These are phyloP conservation scores for Enteromius argenteus DNA, from an alignment of 2,797 vertebrate species.

Conservation along the genomic window DNA sequence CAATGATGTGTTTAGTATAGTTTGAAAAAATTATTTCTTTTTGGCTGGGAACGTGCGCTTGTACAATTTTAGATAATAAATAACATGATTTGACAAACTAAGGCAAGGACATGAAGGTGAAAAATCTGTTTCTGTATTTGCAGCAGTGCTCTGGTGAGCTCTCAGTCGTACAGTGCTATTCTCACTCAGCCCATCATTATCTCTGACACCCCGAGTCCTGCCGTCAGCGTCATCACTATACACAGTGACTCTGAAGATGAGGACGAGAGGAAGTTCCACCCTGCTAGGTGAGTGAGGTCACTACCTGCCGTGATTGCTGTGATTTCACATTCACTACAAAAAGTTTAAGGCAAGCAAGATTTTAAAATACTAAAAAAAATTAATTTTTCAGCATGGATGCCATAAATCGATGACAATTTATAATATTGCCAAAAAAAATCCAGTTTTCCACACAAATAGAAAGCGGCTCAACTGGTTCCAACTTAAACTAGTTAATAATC, in stretches of 20 bases:
- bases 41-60: background rate
- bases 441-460: background rate
- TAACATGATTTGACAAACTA: background rate
- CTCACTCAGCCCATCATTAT: conserved; percentile 94
- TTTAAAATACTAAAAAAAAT: no score
- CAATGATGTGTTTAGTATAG: background rate
- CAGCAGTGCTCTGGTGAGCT: conserved; percentile 79
- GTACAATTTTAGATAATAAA: background rate
- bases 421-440: background rate
- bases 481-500: background rate
- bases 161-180: conserved; percentile 78
- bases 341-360: background rate
- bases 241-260: conserved; percentile 98
- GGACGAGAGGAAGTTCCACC: conserved; percentile 95
- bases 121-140: conserved; percentile 57
- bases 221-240: conserved; percentile 98
- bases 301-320: background rate
- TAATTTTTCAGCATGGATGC: background rate
- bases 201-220: conserved; percentile 96
- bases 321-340: background rate
- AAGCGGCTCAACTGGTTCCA: background rate
- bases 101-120: background rate
- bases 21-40: background rate
- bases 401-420: background rate
- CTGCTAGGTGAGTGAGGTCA: conserved; percentile 86